Conservation (phyloP, 2,113 vertebrate genomes). For the Willisornis vidua region DNA sequence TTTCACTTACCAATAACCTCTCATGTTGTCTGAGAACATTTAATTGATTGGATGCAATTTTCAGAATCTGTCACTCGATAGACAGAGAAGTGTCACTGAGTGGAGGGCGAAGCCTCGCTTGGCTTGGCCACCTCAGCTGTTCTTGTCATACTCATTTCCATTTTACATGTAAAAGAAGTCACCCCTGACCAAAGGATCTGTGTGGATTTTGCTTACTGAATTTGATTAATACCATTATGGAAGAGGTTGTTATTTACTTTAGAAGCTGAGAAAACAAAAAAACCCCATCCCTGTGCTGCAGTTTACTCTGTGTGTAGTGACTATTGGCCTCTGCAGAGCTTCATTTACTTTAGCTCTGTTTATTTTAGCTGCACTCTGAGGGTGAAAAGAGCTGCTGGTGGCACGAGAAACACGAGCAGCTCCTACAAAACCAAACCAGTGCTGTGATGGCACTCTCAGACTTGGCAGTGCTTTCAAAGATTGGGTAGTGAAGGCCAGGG, state of each 20-base stretch:
- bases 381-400: neutral
- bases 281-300: neutral
- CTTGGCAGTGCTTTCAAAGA: neutral
- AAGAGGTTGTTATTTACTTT: conserved; percentile 28
- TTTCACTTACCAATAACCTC: neutral
- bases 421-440: neutral
- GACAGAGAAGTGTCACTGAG: conserved; percentile 7
- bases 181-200: neutral
- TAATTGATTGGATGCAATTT: neutral
- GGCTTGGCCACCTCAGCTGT: neutral
- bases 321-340: neutral
- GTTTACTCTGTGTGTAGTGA: neutral
- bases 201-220: neutral
- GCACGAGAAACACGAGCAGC: neutral
- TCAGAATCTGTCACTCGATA: neutral
- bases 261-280: neutral
- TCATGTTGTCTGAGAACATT: neutral
- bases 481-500: rapidly evolving
- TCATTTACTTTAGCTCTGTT: neutral
- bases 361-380: neutral
- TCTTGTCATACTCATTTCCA: neutral
- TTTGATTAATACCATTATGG: conserved; percentile 3
- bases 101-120: neutral
- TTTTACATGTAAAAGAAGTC: neutral
- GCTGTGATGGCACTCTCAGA: neutral